Percentiles rank a stretch among this genome's conserved stretches.
phyloP scores from a whole-genome alignment of 2,888 invertebrate genomes.

The Byasa hedistus region DNA sequence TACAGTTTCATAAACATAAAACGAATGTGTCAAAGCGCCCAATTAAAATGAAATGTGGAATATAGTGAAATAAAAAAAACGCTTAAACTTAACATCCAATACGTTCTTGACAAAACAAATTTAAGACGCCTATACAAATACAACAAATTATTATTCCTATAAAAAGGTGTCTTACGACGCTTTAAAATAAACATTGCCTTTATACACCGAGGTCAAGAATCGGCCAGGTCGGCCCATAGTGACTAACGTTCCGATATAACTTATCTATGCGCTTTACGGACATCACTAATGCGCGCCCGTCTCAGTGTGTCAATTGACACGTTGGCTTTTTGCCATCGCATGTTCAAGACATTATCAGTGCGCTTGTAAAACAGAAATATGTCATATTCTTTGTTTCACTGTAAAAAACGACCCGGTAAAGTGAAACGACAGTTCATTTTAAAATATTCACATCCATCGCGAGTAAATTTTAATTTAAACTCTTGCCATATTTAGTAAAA shows the following conservation, averaged over 20 bases:
- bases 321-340: constrained; percentile 51
- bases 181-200: constrained; percentile 19
- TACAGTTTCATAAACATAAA: not conserved
- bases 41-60: no score
- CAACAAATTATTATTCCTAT: no score
- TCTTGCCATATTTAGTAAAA: no score
- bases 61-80: no score
- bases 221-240: constrained; percentile 10
- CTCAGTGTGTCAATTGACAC: constrained; percentile 35
- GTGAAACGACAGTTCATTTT: not conserved
- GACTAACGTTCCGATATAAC: constrained; percentile 23
- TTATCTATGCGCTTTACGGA: constrained; percentile 18
- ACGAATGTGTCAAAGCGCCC: not conserved
- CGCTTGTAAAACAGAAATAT: constrained; percentile 33
- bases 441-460: not conserved
- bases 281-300: constrained; percentile 22
- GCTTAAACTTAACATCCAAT: no score
- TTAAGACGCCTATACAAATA: no score
- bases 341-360: constrained; percentile 36
- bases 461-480: not conserved
- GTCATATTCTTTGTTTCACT: constrained; percentile 11
- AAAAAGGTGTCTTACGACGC: no score
- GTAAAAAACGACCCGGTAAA: not conserved
- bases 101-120: no score
- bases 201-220: constrained; percentile 4